Percentiles rank a stretch among this genome's conserved stretches.
These are phyloP conservation scores for Cosmorhoe ocellata DNA, from an alignment of 2,888 invertebrate species.

Conservation along the genomic window DNA sequence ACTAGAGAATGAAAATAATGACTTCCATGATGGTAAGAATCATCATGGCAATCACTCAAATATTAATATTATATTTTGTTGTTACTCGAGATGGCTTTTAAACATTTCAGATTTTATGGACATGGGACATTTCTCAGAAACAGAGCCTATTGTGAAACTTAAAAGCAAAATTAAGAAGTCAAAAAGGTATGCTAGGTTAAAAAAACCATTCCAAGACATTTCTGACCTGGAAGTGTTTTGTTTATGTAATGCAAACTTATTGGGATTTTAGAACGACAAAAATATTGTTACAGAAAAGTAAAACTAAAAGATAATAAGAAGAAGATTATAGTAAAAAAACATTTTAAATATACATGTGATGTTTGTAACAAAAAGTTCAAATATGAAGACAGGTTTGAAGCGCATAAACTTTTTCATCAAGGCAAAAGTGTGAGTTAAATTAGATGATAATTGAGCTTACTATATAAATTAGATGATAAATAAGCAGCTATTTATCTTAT, in stretches of 20 bases:
- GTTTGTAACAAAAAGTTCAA: constrained; percentile 64
- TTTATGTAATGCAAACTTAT: too few relatives aligned
- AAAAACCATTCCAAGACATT: neutral
- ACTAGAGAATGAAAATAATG: constrained; percentile 33
- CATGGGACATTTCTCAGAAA: constrained; percentile 5
- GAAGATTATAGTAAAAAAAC: constrained; percentile 42
- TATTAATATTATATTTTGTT: too few relatives aligned
- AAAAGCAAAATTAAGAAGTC: constrained; percentile 11
- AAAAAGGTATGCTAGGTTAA: constrained; percentile 16
- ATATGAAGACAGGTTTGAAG: constrained; percentile 57
- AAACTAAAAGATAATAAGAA: constrained; percentile 35
- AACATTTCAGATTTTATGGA: constrained; percentile 13
- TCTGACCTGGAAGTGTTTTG: too few relatives aligned
- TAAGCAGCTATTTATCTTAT: too few relatives aligned
- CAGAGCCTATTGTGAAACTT: constrained; percentile 2
- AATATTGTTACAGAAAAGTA: constrained; percentile 21
- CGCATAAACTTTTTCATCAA: constrained; percentile 64
- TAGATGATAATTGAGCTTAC: too few relatives aligned
- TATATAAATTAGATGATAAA: too few relatives aligned
- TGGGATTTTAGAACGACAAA: neutral
- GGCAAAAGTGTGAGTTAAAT: constrained; percentile 57
- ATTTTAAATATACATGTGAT: constrained; percentile 56
- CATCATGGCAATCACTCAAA: too few relatives aligned
- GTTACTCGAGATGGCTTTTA: too few relatives aligned
- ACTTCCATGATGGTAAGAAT: constrained; percentile 14